A percentile compares a stretch with the other conserved stretches of the same genome.
These are phyloP conservation scores for Tupaia tana DNA, from an alignment of 2,113 vertebrate species.

Conservation along the genomic window DNA sequence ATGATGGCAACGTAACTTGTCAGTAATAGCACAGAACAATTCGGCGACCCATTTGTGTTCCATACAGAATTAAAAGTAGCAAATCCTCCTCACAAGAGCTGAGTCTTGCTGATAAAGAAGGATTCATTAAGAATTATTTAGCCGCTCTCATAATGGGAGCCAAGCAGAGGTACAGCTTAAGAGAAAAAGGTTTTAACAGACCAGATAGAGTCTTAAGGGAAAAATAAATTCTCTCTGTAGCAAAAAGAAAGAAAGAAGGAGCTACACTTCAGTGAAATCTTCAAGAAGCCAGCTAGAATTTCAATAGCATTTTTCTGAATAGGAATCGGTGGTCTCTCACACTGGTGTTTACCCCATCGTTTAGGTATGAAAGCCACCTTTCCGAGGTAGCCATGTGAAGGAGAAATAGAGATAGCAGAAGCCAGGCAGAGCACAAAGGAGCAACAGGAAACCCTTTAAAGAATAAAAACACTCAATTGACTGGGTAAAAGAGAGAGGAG, in stretches of 20 bases:
- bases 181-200: constrained; percentile 71
- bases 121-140: constrained; percentile 81
- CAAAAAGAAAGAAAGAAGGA: background rate
- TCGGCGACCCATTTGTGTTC: constrained; percentile 72
- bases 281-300: constrained; percentile 72
- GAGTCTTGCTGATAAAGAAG: constrained; percentile 81
- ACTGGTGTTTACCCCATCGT: constrained; percentile 67
- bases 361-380: constrained; percentile 79
- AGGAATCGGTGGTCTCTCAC: constrained; percentile 75
- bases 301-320: constrained; percentile 72
- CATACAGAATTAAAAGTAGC: constrained; percentile 72
- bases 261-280: constrained; percentile 69
- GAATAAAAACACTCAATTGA: constrained; percentile 76
- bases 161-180: constrained; percentile 63
- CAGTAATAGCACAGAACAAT: constrained; percentile 72
- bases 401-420: constrained; percentile 69
- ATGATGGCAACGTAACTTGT: constrained; percentile 35
- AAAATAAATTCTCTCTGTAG: background rate
- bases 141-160: constrained; percentile 62
- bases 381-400: constrained; percentile 59
- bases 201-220: constrained; percentile 15
- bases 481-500: constrained; percentile 73
- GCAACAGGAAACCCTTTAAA: constrained; percentile 77
- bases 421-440: constrained; percentile 73
- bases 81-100: constrained; percentile 73